phyloP scores from a whole-genome alignment of 2,797 vertebrate genomes.

The Sebastes taczanowskii region DNA sequence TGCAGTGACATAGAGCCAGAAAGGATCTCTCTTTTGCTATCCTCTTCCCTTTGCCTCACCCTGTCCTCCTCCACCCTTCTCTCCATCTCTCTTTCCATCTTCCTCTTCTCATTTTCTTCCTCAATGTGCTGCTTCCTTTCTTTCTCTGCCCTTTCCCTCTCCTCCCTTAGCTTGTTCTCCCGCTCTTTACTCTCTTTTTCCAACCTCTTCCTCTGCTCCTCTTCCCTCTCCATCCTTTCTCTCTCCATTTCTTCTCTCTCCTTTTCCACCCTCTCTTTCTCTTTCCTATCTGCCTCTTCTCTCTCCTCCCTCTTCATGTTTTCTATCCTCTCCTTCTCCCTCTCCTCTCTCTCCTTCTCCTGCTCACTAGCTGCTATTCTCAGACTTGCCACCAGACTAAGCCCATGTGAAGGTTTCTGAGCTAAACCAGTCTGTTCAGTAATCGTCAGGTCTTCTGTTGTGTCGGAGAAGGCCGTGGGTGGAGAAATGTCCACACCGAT shows the following conservation, averaged over 20 bases:
- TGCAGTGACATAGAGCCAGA: neutral
- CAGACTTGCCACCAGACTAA: conserved; percentile 69
- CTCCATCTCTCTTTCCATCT: neutral
- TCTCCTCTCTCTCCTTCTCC: conserved; percentile 48
- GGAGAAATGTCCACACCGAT: conserved; percentile 39
- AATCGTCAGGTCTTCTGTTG: neutral
- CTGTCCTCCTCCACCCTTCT: neutral
- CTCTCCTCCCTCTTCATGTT: neutral
- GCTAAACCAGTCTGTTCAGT: neutral
- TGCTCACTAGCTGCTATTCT: conserved; percentile 70
- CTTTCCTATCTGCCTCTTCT: neutral
- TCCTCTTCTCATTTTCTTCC: neutral
- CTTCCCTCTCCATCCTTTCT: neutral
- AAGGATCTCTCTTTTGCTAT: neutral
- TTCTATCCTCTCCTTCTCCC: neutral
- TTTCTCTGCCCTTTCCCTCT: neutral
- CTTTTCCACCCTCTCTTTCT: neutral
- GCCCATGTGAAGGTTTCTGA: neutral
- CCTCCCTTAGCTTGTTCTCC: neutral
- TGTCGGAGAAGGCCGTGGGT: conserved; percentile 46
- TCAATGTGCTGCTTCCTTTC: neutral
- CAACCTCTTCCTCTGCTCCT: neutral
- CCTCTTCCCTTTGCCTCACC: neutral
- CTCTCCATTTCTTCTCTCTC: neutral
- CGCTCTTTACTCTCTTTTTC: neutral